Evolutionary conservation across 2,888 invertebrate genomes (phyloP), one percentile per base, ranked within the genome.

Genomic region (Ryuthela nishihirai): DNA sequence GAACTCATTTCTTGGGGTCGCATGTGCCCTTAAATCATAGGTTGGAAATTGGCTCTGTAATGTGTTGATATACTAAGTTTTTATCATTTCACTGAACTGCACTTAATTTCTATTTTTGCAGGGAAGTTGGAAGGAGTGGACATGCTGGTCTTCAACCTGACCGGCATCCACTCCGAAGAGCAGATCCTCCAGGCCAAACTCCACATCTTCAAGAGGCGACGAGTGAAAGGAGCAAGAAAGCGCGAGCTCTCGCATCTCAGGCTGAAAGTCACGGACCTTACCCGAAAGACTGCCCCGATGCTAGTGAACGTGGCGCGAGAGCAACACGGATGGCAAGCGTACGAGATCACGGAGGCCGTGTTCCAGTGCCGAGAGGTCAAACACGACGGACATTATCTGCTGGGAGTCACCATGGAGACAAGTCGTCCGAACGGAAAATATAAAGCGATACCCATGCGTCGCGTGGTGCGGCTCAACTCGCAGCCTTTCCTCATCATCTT

Each of bases 281-380:
- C 52, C n/a, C 34, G 34, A 10, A 45, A 49, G 58, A 40, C 53
- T 5, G 46, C 45, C 4, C 44, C 39, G 20, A 41, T 42, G n/a
- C 17, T 38, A 15, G 24, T 58, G 1, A 39, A 58, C n/a, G 29
- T 43, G 38, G 17, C 46, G 7, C 42, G 48, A 69, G 48, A 74
- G 64, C 73, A 73, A 72, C 24, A 71, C 69, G 73, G 72, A 15
- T 74, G 74, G 74, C 72, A 71, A 58, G 68, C 69, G 64, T 69
- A 69, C 63, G 72, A 72, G 60, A 70, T 73, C 29, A 72, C 72
- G 2, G 62, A 68, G 17, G 65, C 67, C 3, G 67, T 74, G n/a
- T 50, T 64, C 15, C 67, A 66, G 32, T 72, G 72, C 56, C 59
- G 71, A 15, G 65, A 67, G 10, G 49, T 67, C 9, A 64, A 67